These are phyloP conservation scores for Caenorhabditis latens DNA, from an alignment of 1,140 invertebrate species.

Conservation along the genomic window DNA sequence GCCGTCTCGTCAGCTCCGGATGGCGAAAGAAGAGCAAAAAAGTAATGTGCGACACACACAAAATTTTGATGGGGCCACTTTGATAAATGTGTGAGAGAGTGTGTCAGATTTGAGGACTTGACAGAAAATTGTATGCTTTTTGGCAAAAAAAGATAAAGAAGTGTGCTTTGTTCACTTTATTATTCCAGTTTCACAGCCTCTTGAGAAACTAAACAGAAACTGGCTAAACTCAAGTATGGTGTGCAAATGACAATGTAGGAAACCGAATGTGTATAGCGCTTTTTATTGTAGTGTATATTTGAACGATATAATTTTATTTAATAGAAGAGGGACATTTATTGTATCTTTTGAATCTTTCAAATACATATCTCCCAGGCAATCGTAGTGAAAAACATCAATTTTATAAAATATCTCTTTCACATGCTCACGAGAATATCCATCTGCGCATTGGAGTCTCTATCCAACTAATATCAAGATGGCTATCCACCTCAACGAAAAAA, in stretches of 20 bases:
- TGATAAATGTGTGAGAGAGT: constrained; percentile 47
- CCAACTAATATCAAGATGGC: constrained; percentile 17
- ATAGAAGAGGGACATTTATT: no score
- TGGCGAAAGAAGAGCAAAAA: constrained; percentile 10
- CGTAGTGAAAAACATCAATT: neutral
- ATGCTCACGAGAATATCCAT: neutral
- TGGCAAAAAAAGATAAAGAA: neutral
- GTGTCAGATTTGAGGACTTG: constrained; percentile 21
- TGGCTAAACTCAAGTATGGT: neutral
- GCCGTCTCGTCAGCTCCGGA: neutral
- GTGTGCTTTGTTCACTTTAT: neutral
- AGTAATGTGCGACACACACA: constrained; percentile 49
- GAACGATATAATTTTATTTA: no score
- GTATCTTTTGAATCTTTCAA: no score
- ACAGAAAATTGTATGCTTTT: neutral
- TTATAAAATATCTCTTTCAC: constrained; percentile 17
- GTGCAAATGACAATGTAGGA: constrained; percentile 7
- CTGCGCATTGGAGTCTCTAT: neutral
- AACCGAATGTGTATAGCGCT: neutral
- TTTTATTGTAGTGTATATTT: no score
- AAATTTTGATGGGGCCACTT: constrained; percentile 47
- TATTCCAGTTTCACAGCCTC: neutral
- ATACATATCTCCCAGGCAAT: neutral
- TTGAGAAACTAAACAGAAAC: neutral
- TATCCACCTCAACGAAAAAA: constrained; percentile 9